Conservation (phyloP, 2,797 vertebrate species). For the Fratercula arctica region DNA sequence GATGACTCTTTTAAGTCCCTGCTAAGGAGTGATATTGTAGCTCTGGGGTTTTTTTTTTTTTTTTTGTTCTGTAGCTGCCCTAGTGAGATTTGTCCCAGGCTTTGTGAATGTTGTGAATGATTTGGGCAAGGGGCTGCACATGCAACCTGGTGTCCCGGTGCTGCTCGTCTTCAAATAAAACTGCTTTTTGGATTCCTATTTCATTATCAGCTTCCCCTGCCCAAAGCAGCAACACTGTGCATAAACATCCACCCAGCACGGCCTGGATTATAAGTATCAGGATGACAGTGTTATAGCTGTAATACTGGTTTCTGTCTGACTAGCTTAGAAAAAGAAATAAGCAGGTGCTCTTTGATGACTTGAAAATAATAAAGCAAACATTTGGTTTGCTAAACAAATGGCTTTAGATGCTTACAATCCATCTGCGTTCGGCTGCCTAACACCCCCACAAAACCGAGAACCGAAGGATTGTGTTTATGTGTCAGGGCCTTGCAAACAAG, state of each 20-base stretch:
- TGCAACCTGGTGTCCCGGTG: fast-evolving
- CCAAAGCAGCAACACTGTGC: fast-evolving
- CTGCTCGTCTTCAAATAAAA: background rate
- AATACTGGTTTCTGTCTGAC: background rate
- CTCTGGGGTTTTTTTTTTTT: background rate
- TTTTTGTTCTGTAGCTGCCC: background rate
- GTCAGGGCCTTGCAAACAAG: background rate
- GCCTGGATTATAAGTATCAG: background rate
- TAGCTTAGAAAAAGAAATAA: background rate
- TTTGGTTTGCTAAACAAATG: slow-evolving; percentile 54
- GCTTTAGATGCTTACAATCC: background rate
- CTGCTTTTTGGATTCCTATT: background rate
- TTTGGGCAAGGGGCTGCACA: background rate
- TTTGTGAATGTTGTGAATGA: background rate
- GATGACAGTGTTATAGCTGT: background rate
- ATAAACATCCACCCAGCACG: background rate
- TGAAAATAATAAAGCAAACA: slow-evolving; percentile 41
- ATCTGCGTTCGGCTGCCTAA: background rate
- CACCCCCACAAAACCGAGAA: background rate
- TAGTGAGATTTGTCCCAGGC: background rate
- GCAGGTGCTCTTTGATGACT: slow-evolving; percentile 38
- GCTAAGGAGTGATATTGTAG: background rate
- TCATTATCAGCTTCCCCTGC: background rate
- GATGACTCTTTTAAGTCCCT: background rate
- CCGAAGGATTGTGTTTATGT: background rate